These are phyloP conservation scores for Charanyca ferruginea DNA, from an alignment of 2,888 invertebrate species.

Conservation along the genomic window DNA sequence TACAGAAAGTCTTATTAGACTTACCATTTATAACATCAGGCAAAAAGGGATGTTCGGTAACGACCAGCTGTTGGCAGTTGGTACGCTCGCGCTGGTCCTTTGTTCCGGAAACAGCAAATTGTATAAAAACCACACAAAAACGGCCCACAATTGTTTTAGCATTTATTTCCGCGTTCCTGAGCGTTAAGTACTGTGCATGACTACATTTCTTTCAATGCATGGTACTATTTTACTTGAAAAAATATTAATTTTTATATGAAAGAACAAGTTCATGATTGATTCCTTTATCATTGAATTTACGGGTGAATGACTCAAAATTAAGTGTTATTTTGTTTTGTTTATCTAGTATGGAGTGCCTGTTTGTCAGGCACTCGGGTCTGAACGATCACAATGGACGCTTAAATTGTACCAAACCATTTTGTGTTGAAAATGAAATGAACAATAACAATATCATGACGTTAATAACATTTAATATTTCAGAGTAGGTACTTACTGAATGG, in stretches of 20 bases:
- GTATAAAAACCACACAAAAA: slow-evolving; percentile 45
- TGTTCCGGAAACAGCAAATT: slow-evolving; percentile 37
- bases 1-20: slow-evolving; percentile 39
- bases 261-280: slow-evolving; percentile 16
- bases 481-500: neutral
- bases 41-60: slow-evolving; percentile 39
- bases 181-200: slow-evolving; percentile 9
- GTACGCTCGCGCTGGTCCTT: slow-evolving; percentile 15
- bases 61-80: slow-evolving; percentile 46
- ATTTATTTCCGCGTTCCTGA: slow-evolving; percentile 33
- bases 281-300: slow-evolving; percentile 36
- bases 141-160: slow-evolving; percentile 39
- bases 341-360: slow-evolving; percentile 1
- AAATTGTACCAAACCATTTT: slow-evolving; percentile 14
- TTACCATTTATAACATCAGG: slow-evolving; percentile 34
- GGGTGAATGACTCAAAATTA: slow-evolving; percentile 31
- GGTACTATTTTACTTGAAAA: neutral
- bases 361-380: slow-evolving; percentile 1
- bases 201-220: slow-evolving; percentile 4
- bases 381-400: slow-evolving; percentile 1
- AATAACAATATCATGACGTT: neutral
- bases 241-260: slow-evolving; percentile 17
- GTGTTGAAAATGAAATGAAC: neutral
- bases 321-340: slow-evolving; percentile 19
- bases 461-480: neutral